Percentiles rank a stretch among this genome's conserved stretches.
Evolutionary conservation across 2,888 invertebrate genomes (phyloP).

Genomic region (Spialia ferax): DNA sequence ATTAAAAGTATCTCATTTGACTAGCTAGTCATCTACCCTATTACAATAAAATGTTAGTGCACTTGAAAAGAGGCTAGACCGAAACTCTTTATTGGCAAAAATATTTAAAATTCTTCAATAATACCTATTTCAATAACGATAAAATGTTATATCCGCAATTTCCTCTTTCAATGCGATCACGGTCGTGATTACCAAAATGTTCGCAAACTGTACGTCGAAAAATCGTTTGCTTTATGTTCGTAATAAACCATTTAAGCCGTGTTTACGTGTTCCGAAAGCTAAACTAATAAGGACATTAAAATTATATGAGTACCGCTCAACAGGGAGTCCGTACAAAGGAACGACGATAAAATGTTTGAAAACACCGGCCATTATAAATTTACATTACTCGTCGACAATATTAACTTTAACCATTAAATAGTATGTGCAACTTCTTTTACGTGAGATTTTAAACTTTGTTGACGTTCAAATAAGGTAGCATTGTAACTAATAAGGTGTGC

Average conservation of each 20-base stretch:
- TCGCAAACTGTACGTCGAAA: constrained; percentile 52
- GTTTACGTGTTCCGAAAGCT: constrained; percentile 73
- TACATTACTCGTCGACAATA: constrained; percentile 65
- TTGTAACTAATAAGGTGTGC: background rate
- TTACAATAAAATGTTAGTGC: too few species aligned
- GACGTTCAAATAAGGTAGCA: background rate
- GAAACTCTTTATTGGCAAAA: too few species aligned
- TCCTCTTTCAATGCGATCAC: constrained; percentile 29
- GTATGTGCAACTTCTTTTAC: background rate
- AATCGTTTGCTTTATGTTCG: constrained; percentile 60
- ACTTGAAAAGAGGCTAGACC: too few species aligned
- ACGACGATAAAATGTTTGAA: constrained; percentile 76
- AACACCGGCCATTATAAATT: constrained; percentile 74
- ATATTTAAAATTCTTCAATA: too few species aligned
- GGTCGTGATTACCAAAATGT: constrained; percentile 44
- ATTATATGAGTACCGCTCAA: constrained; percentile 67
- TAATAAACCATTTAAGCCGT: constrained; percentile 67
- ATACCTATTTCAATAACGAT: background rate
- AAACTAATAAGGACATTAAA: constrained; percentile 78
- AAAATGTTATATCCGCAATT: background rate
- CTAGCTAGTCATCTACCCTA: too few species aligned
- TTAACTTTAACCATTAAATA: constrained; percentile 44
- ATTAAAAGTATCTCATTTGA: too few species aligned
- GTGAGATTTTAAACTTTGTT: constrained; percentile 10
- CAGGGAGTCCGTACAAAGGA: constrained; percentile 67